Percentiles rank a stretch among this genome's conserved stretches.
Conservation (phyloP, 2,797 vertebrate species). For the Lepilemur ruficaudatus region DNA sequence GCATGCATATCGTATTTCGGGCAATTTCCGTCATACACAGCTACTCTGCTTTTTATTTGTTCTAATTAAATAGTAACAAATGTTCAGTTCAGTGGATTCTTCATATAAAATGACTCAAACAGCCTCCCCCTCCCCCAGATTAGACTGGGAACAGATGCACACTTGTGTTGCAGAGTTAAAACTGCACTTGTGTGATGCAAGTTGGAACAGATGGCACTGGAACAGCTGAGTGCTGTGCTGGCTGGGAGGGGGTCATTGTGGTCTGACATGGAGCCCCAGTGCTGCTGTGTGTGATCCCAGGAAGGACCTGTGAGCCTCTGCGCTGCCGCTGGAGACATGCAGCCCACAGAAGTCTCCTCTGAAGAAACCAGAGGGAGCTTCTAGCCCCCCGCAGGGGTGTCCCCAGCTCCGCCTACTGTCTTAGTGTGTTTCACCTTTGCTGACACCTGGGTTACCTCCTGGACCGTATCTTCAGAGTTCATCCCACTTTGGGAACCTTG, state of each 20-base stretch:
- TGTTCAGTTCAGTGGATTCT: constrained; percentile 28
- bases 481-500: neutral
- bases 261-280: neutral
- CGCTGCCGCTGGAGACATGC: accelerated
- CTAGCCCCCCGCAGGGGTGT: no score
- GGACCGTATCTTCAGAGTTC: neutral
- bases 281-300: neutral
- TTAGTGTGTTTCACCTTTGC: neutral
- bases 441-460: neutral
- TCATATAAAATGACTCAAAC: constrained; percentile 13
- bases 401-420: neutral
- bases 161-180: neutral
- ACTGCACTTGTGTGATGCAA: neutral
- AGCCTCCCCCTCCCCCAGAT: neutral
- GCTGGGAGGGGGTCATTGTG: neutral
- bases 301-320: neutral
- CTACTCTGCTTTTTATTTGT: constrained; percentile 6
- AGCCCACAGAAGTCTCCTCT: neutral
- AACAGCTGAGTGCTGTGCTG: constrained; percentile 23
- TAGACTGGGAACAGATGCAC: constrained; percentile 42
- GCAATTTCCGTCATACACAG: neutral
- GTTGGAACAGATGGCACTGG: neutral
- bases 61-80: constrained; percentile 42
- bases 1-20: neutral
- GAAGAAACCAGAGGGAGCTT: neutral